These are phyloP conservation scores for Pollenia griseotomentosa DNA, from an alignment of 2,888 invertebrate genomes.

Conservation along the genomic window DNA sequence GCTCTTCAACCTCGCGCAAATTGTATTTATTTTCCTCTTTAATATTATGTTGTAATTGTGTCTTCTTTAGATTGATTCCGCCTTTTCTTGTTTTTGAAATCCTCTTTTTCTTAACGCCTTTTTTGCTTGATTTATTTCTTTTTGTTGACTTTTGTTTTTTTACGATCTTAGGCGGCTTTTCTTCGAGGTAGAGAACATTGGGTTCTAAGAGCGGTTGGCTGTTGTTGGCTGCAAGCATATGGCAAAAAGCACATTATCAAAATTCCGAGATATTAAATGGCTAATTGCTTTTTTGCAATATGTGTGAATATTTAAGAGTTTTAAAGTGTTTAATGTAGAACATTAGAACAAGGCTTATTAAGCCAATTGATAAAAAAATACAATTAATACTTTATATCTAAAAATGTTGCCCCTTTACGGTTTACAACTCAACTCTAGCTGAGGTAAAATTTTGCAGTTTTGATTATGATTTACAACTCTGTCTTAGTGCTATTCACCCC, in stretches of 20 bases:
- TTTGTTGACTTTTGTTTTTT: constrained; percentile 48
- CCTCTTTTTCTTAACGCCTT: constrained; percentile 20
- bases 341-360: too few species aligned
- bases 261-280: constrained; percentile 64
- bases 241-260: constrained; percentile 73
- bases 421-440: too few species aligned
- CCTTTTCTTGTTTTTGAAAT: constrained; percentile 25
- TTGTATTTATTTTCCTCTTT: constrained; percentile 16
- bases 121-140: constrained; percentile 25
- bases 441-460: too few species aligned
- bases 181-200: constrained; percentile 68
- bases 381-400: too few species aligned
- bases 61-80: background rate
- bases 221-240: constrained; percentile 70
- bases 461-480: too few species aligned
- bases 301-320: background rate
- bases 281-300: constrained; percentile 36
- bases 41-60: constrained; percentile 12
- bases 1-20: background rate
- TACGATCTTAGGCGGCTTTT: constrained; percentile 63
- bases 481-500: too few species aligned
- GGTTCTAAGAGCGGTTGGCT: constrained; percentile 62
- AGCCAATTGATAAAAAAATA: too few species aligned
- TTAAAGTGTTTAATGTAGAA: background rate
- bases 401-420: too few species aligned